Conservation (phyloP, 2,113 vertebrate genomes). For the Misgurnus mizolepis region DNA sequence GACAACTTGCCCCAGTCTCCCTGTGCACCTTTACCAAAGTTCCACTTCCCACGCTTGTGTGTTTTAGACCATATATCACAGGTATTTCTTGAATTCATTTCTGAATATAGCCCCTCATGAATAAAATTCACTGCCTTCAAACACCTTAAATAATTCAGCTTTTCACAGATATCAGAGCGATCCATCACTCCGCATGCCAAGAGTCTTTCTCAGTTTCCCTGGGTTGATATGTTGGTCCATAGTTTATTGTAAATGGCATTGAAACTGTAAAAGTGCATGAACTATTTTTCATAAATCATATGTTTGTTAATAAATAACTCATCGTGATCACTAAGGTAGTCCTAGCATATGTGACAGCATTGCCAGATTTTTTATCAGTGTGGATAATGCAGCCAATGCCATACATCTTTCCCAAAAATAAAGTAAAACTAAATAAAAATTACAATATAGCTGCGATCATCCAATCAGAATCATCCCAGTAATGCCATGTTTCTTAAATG, state of each 20-base stretch:
- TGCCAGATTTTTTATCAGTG: too few relatives aligned
- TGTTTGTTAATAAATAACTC: too few relatives aligned
- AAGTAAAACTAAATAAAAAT: too few relatives aligned
- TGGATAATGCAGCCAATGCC: too few relatives aligned
- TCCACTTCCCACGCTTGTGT: not conserved
- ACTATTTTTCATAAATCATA: not conserved
- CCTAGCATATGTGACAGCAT: too few relatives aligned
- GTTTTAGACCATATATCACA: not conserved
- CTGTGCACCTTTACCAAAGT: not conserved
- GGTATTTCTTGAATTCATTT: not conserved
- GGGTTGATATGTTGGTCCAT: conserved; percentile 22
- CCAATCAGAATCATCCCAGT: too few relatives aligned
- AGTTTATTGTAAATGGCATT: not conserved
- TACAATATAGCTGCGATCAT: too few relatives aligned
- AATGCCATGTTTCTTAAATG: too few relatives aligned
- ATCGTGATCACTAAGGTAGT: too few relatives aligned
- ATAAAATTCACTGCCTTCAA: conserved; percentile 79
- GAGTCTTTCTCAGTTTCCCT: conserved; percentile 50
- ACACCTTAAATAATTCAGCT: conserved; percentile 77
- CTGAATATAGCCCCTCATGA: conserved; percentile 76
- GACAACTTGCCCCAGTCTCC: not conserved
- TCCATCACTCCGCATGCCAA: conserved; percentile 61
- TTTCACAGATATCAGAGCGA: conserved; percentile 68
- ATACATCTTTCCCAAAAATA: too few relatives aligned
- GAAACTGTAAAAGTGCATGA: conserved; percentile 4